Evolutionary conservation across 1,140 invertebrate species (phyloP).

Genomic region (Drosophila guanche): DNA sequence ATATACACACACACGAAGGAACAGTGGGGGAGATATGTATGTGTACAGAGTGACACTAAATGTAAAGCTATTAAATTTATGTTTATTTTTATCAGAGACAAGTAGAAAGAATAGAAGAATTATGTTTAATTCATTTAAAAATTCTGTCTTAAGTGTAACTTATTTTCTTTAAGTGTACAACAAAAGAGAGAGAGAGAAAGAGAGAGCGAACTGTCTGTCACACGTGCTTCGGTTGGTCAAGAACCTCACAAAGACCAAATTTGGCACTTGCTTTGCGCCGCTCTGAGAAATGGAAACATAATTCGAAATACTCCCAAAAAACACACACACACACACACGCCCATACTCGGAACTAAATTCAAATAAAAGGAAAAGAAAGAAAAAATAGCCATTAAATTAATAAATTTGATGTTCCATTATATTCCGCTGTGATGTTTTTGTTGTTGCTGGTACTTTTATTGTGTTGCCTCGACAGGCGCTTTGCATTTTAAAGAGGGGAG

Average conservation of each 20-base stretch:
- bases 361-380: constrained; percentile 37
- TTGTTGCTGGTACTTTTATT: constrained; percentile 28
- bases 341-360: constrained; percentile 7
- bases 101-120: too few species aligned
- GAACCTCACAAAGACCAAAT: constrained; percentile 69
- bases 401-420: constrained; percentile 64
- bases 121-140: too few species aligned
- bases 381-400: constrained; percentile 77
- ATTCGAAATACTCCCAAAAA: constrained; percentile 22
- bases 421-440: constrained; percentile 16
- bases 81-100: too few species aligned
- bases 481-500: constrained; percentile 73
- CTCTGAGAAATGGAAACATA: constrained; percentile 44
- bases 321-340: constrained; percentile 31
- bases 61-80: too few species aligned
- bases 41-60: too few species aligned
- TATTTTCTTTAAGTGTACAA: too few species aligned
- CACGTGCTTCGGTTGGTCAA: constrained; percentile 68
- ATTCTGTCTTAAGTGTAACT: too few species aligned
- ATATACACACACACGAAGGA: constrained; percentile 16
- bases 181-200: too few species aligned
- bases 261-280: constrained; percentile 54
- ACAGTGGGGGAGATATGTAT: too few species aligned
- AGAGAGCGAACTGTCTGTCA: constrained; percentile 4
- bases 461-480: constrained; percentile 44